These are phyloP conservation scores for Shinisaurus crocodilurus DNA, from an alignment of 2,113 vertebrate species.

Conservation along the genomic window DNA sequence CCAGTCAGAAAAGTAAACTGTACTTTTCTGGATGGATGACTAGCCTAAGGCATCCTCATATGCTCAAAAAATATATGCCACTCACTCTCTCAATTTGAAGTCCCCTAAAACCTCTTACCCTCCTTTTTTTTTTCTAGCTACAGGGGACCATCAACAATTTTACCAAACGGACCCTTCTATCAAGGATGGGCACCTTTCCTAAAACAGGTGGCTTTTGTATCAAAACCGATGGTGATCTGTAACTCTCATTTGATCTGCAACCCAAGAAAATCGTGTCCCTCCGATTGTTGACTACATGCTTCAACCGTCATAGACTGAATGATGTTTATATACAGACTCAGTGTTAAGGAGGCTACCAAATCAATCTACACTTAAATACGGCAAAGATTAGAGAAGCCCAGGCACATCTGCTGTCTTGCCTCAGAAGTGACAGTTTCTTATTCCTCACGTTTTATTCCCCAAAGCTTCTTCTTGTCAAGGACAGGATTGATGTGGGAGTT, in stretches of 20 bases:
- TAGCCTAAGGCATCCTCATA: not conserved
- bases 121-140: not conserved
- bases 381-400: not conserved
- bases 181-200: not conserved
- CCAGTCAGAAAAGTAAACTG: not conserved
- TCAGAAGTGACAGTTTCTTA: conserved; percentile 19
- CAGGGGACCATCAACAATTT: not conserved
- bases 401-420: not conserved
- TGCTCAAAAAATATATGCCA: not conserved
- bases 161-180: not conserved
- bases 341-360: conserved; percentile 25
- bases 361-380: not conserved
- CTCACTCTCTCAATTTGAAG: not conserved
- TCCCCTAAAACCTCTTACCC: not conserved
- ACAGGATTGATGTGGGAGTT: conserved; percentile 47
- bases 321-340: not conserved
- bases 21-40: not conserved
- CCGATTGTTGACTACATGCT: no score
- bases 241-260: not conserved
- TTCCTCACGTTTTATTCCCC: conserved; percentile 2
- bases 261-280: not conserved
- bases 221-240: not conserved
- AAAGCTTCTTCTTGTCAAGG: conserved; percentile 52
- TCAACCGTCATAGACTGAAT: not conserved
- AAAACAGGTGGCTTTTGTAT: not conserved